A percentile compares a stretch with the other conserved stretches of the same genome.
Conservation (phyloP, 2,113 vertebrate species). For the Sphaerodactylus townsendi region DNA sequence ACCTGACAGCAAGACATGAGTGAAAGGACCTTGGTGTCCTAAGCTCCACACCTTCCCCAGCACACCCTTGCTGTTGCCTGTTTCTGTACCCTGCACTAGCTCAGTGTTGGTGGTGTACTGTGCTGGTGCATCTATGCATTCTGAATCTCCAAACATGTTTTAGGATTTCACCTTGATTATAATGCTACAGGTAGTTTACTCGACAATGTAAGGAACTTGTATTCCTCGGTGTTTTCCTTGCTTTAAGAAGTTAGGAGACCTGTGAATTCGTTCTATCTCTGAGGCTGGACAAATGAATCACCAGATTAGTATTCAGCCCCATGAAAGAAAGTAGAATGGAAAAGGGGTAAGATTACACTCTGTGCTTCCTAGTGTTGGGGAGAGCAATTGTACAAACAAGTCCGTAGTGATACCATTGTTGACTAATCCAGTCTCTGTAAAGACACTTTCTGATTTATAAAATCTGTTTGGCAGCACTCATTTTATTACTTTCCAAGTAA, state of each 20-base stretch:
- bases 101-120: no score
- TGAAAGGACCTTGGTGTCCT: no score
- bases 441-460: background rate
- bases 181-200: background rate
- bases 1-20: no score
- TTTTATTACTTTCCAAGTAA: constrained; percentile 9
- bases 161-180: no score
- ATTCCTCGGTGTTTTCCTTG: background rate
- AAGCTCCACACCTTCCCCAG: no score
- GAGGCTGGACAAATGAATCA: background rate
- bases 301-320: background rate
- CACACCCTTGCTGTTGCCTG: no score
- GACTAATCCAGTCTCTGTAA: fast-evolving
- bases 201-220: background rate
- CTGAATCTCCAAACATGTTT: no score
- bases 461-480: background rate
- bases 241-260: background rate
- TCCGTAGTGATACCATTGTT: background rate
- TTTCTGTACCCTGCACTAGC: no score
- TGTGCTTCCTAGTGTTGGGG: background rate
- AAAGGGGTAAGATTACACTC: background rate
- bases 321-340: background rate
- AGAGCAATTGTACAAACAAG: background rate
- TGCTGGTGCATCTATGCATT: no score
- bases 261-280: no score